Base-by-base conservation (phyloP, 2,113 vertebrate species). In the Bambusicola thoracicus region DNA sequence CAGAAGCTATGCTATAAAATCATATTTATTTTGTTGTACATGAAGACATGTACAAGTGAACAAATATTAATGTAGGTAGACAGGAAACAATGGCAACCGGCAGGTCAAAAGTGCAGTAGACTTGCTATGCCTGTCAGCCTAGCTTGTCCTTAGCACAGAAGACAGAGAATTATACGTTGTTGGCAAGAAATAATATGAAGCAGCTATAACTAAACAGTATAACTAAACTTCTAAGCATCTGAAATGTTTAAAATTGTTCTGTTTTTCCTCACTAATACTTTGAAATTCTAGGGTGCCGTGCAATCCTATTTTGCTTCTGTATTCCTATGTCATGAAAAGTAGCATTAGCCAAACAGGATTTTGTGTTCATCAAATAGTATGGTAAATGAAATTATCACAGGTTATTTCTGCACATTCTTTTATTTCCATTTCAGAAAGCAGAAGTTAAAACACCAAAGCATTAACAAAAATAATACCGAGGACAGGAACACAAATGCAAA, bases 61-160 rank as follows among this genome's bases (percentile, higher is more conserved):
- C 61, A 75, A 90, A 89, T 81, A 91, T 92, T 94, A 96, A 96
- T 97, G 56, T 51, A 86, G 82, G 93, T 85, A 94, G 96, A 94
- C 93, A 96, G 85, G 66, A 87, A 85, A 56, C 56, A 91, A 90
- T 96, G 89, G 56, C 76, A 96, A 83, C 51, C 13, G 36, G 53
- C 61, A 69, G 96, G 93, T 96, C 96, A 96, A 90, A 96, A 96
- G 91, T 96, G 91, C 94, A 94, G 65, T 80, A 86, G 79, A 94
- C 72, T 92, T 72, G 85, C 88, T 80, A 86, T 94, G 89, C 38
- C 82, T 81, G 68, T 94, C 91, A 91, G 82, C 61, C 65, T 87
- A 68, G 79, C n/a, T 94, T 86, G 87, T 94, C 72, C 43, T 94
- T 82, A 78, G n/a, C 61, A 58, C 30, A 75, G 73, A 89, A 94